phyloP scores from a whole-genome alignment of 2,113 vertebrate species.

The Semicossyphus pulcher region DNA sequence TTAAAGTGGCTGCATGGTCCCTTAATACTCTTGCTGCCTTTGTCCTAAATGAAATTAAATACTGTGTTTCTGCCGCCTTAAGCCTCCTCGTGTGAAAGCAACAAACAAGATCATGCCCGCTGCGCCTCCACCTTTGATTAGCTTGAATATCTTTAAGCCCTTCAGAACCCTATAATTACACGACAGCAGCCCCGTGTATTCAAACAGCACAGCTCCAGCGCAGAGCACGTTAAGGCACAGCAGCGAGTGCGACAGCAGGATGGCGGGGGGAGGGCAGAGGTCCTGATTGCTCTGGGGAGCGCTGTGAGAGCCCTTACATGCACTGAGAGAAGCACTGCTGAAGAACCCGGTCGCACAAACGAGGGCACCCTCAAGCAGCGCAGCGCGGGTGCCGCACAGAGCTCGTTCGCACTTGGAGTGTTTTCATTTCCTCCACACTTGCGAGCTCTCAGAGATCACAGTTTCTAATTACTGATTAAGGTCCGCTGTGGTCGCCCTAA shows the following conservation, averaged over 20 bases:
- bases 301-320: slow-evolving; percentile 52
- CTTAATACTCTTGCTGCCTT: neutral
- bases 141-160: slow-evolving; percentile 44
- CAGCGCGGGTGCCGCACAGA: slow-evolving; percentile 43
- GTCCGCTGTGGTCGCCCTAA: slow-evolving; percentile 71
- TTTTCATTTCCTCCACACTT: slow-evolving; percentile 59
- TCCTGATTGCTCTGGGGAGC: slow-evolving; percentile 59
- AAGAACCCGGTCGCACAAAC: slow-evolving; percentile 56
- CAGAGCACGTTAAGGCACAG: slow-evolving; percentile 30
- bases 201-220: slow-evolving; percentile 16
- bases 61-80: neutral
- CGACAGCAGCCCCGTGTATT: slow-evolving; percentile 20
- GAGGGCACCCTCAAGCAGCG: slow-evolving; percentile 67
- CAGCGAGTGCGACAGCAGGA: slow-evolving; percentile 43
- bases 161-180: slow-evolving; percentile 51
- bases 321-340: slow-evolving; percentile 42
- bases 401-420: slow-evolving; percentile 45
- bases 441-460: slow-evolving; percentile 69
- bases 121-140: slow-evolving; percentile 51
- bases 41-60: neutral
- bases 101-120: slow-evolving; percentile 43
- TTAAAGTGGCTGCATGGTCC: no score
- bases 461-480: slow-evolving; percentile 75
- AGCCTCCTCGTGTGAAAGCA: slow-evolving; percentile 13
- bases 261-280: slow-evolving; percentile 23